Evolutionary conservation across 1,140 invertebrate species (phyloP), one percentile per base, ranked within the genome.

Genomic region (Notospermus geniculatus): DNA sequence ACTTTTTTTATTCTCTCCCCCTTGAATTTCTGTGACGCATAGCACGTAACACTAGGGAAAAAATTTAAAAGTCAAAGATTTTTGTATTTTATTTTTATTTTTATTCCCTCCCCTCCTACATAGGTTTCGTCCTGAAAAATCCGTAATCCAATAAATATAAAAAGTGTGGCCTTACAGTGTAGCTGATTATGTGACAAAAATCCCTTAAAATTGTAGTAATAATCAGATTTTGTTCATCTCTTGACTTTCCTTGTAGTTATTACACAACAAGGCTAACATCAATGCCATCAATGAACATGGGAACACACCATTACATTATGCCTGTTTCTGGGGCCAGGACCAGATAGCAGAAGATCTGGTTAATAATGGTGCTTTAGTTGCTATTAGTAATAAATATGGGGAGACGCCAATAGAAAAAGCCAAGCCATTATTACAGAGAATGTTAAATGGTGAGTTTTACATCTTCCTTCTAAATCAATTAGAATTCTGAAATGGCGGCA

Each of bases 201-300:
- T n/a, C n/a, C n/a, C n/a, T n/a, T n/a, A n/a, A n/a, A n/a, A n/a
- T n/a, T n/a, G n/a, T 15, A 36, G 4, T 36, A 36, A 36, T 36
- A 15, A 36, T 36, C 62, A 46, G 0, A 68, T 63, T 65, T 60
- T 69, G 36, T 36, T n/a, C n/a, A 36, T 36, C 32, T 4, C 32
- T 4, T 66, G 66, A 64, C 66, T 69, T 70, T 62, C 69, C 74
- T 84, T 84, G 11, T 74, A 97, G 94, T 80, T 99, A 9, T 79
- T 99, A 2, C 88, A 91, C 74, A 91, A 96, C 78, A 90, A 91
- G 74, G 95, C 95, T 1, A 96, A 98, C 77, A 89, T 98, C 1
- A 98, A 99, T 84, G 94, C 95, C 39, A 91, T 93, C 4, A 99
- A 99, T 80, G 97, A 99, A 80, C 97, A 99, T 83, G 97, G 97